phyloP scores from a whole-genome alignment of 1,140 invertebrate species.

The Euura lappo region DNA sequence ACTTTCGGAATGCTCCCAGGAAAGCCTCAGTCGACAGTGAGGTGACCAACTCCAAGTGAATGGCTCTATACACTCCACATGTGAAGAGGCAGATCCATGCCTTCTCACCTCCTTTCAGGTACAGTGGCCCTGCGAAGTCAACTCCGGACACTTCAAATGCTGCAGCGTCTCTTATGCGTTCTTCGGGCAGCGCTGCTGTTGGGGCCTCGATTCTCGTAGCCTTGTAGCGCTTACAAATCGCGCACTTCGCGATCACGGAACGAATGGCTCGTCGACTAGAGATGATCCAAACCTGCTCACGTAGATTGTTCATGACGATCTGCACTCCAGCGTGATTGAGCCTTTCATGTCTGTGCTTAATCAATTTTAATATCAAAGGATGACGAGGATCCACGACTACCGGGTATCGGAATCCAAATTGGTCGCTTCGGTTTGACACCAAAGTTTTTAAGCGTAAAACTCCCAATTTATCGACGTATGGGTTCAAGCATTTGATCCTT shows the following conservation, averaged over 20 bases:
- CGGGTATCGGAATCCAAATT: constrained; percentile 27
- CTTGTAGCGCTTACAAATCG: constrained; percentile 32
- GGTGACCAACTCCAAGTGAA: constrained; percentile 30
- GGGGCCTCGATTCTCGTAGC: constrained; percentile 22
- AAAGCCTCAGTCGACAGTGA: constrained; percentile 26
- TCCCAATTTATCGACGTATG: constrained; percentile 20
- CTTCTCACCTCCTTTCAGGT: constrained; percentile 22
- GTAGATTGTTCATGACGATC: constrained; percentile 26
- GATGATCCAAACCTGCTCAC: constrained; percentile 35
- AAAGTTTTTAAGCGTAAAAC: constrained; percentile 26
- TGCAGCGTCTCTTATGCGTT: constrained; percentile 29
- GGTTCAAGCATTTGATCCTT: constrained; percentile 18
- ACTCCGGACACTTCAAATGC: constrained; percentile 46
- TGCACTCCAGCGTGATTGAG: constrained; percentile 44
- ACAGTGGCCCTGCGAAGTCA: constrained; percentile 52
- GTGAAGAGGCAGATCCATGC: constrained; percentile 34
- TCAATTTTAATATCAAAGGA: constrained; percentile 28
- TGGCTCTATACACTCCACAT: constrained; percentile 26
- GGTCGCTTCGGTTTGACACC: constrained; percentile 14
- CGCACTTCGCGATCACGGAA: constrained; percentile 31
- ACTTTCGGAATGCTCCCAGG: constrained; percentile 16
- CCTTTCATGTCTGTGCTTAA: constrained; percentile 36
- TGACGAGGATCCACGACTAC: constrained; percentile 20
- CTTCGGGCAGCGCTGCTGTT: constrained; percentile 41
- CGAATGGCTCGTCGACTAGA: constrained; percentile 16